Percentiles rank a stretch among this genome's conserved stretches.
Evolutionary conservation across 2,113 vertebrate genomes (phyloP).

Genomic region (Todiramphus chloris): DNA sequence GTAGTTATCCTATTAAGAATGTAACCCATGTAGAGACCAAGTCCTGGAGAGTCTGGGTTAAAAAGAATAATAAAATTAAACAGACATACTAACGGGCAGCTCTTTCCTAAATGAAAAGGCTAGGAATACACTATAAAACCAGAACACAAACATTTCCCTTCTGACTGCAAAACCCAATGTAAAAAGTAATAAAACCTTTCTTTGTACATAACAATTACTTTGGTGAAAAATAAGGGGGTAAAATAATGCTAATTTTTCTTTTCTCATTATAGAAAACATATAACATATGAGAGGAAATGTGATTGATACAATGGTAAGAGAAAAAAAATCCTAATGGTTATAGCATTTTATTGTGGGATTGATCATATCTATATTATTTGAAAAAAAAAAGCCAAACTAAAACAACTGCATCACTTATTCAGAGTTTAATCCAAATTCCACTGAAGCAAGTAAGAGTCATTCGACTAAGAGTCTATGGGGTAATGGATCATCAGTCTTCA

Average conservation of each 20-base stretch:
- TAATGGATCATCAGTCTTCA: neutral
- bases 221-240: neutral
- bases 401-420: neutral
- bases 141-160: neutral
- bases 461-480: neutral
- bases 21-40: neutral
- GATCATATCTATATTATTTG: neutral
- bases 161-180: neutral
- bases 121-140: neutral
- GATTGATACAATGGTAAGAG: neutral
- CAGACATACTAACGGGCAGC: neutral
- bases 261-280: neutral
- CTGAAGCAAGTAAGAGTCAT: neutral
- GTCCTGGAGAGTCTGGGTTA: neutral
- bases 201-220: neutral
- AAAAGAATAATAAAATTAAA: neutral
- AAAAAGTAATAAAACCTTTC: neutral
- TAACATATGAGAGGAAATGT: neutral
- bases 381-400: neutral
- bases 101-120: neutral
- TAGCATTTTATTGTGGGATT: neutral
- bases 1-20: neutral
- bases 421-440: neutral
- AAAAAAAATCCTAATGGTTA: neutral
- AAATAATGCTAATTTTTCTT: neutral